Base-by-base conservation (phyloP, 2,113 vertebrate species). In the Etia nguti region DNA sequence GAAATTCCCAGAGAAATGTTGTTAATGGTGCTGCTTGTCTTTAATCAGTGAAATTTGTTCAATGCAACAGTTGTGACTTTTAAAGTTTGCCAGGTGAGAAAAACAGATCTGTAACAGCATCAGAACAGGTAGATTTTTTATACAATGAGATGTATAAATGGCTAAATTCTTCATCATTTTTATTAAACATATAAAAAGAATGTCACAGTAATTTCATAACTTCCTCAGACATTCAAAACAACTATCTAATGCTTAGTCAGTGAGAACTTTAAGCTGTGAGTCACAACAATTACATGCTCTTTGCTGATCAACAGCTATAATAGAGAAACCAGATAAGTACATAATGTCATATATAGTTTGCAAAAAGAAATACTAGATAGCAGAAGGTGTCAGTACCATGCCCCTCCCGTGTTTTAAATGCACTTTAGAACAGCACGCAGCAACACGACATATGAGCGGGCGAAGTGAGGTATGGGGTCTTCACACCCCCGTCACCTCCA, bases 111-210 rank as follows among this genome's bases (percentile, higher is more conserved):
- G 38, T 24, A 43, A 50, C 1, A 1, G 29, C 20, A 80, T 46
- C 46, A 79, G 0, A 52, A 29, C 46, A 77, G 20, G 20, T 0
- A 0, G 20, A 68, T 68, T 68, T 68, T 22, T 68, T 29, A 3
- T 0, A 1, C 62, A 68, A 2, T 22, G 34, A 13, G 62, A 68
- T 68, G 38, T n/a, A 65, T 20, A 65, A n/a, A n/a, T 38, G 62
- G 12, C 34, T 41, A 13, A 70, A 41, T 43, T 70, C n/a, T 70
- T 70, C 15, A 26, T 43, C 65, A 70, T 16, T 43, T 70, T 70
- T 60, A 60, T 18, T 31, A 8, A 31, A 70, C 36, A 70, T 2
- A 24, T 26, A 16, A 15, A 1, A 43, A 68, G 20, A 41, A 70
- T 43, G 65, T 43, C 38, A 70, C 13, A 0, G 36, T 20, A 41